Evolutionary conservation across 2,888 invertebrate species (phyloP).

Genomic region (Yponomeuta cagnagella): DNA sequence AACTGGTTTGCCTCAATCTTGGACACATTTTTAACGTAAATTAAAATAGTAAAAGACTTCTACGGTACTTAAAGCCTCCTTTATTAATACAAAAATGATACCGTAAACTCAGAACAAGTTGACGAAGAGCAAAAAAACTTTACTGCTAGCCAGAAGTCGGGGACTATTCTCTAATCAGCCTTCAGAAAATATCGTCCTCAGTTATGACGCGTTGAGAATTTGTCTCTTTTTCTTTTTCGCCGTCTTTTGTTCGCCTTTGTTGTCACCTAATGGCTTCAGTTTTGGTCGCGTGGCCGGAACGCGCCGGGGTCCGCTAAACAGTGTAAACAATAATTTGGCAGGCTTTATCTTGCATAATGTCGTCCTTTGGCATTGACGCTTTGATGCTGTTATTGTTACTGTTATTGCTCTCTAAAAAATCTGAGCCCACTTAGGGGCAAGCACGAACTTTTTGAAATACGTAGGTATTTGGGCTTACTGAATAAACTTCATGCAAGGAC

Average conservation of each 20-base stretch:
- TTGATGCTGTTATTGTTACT: background rate
- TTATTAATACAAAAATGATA: background rate
- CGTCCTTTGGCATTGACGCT: slow-evolving; percentile 8
- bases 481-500: no score
- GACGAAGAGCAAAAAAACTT: background rate
- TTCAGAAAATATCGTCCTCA: slow-evolving; percentile 53
- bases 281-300: slow-evolving; percentile 53
- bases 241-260: background rate
- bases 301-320: slow-evolving; percentile 33
- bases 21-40: background rate
- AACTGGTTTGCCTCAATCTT: background rate
- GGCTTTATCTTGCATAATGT: slow-evolving; percentile 12
- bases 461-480: no score
- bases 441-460: no score
- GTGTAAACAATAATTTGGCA: slow-evolving; percentile 12
- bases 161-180: slow-evolving; percentile 36
- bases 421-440: background rate
- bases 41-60: background rate
- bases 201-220: slow-evolving; percentile 53
- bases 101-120: background rate
- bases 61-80: background rate
- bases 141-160: slow-evolving; percentile 26
- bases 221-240: slow-evolving; percentile 26
- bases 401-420: background rate
- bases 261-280: slow-evolving; percentile 3